Percentiles rank a stretch among this genome's conserved stretches.
Conservation (phyloP, 2,888 invertebrate genomes). For the Platynereis dumerilii region DNA sequence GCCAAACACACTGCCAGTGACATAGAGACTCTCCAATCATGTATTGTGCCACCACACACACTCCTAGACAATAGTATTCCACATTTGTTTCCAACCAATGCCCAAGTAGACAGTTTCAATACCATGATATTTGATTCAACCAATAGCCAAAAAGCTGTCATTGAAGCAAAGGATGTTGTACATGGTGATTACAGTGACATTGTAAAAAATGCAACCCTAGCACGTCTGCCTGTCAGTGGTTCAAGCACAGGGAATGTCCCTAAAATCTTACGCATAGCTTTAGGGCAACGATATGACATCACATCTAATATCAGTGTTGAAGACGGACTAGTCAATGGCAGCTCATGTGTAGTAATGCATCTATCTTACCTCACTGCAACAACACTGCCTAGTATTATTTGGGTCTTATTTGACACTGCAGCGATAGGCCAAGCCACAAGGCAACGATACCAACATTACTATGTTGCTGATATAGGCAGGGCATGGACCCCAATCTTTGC, state of each 20-base stretch:
- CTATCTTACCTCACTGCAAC: not conserved
- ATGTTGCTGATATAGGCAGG: not conserved
- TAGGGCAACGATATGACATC: not conserved
- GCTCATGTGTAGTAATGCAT: not conserved
- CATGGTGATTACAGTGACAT: no score
- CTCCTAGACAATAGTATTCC: slow-evolving; percentile 1
- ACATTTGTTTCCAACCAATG: slow-evolving; percentile 5
- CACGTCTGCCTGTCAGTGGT: no score
- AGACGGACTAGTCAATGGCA: slow-evolving; percentile 1
- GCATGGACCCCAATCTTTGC: not conserved
- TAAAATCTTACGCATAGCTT: not conserved
- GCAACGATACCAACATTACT: not conserved
- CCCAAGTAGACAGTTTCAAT: not conserved
- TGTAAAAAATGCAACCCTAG: no score
- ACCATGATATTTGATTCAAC: no score
- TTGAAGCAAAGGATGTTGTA: no score
- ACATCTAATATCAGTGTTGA: not conserved
- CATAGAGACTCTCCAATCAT: no score
- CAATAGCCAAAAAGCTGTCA: no score
- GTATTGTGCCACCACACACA: no score
- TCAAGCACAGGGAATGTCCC: no score
- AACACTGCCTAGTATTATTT: not conserved
- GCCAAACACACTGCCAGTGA: not conserved
- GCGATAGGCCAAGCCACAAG: not conserved
- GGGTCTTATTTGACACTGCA: not conserved